Evolutionary conservation across 2,797 vertebrate species (phyloP), one percentile per base, ranked within the genome.

Genomic region (Ptychadena robeensis): DNA sequence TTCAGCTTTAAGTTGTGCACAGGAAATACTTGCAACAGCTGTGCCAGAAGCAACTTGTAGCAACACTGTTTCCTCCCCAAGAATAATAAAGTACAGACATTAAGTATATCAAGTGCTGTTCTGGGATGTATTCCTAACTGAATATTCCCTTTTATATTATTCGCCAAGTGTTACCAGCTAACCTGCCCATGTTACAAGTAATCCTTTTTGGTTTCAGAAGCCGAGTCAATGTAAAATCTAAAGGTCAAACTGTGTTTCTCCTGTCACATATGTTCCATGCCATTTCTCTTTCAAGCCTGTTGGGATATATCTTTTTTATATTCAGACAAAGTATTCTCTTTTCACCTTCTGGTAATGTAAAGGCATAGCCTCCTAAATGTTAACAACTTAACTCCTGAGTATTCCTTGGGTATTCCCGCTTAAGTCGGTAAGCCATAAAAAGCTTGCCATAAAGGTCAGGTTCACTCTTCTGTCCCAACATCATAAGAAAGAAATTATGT

Each of bases 281-380:
- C 12, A 25, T 28, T 37, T 69, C 34, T 40, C 14, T 44, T 2
- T 70, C 10, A 28, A 40, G 25, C 68, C 68, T 44, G 5, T 30
- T 70, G 35, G 37, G 68, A 70, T 3, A 4, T 70, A 38, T 70
- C 35, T 14, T 72, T 72, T 30, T 31, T 72, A 30, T 48, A 44
- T 32, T 44, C 40, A 25, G 22, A 66, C 18, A 18, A 64, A 30
- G 28, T 11, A 12, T 38, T 65, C 5, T 40, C 38, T 40, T 28
- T 77, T 77, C 22, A 66, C 59, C 38, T 77, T 77, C 64, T 48
- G 18, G 9, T 32, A 48, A 64, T 25, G 28, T 76, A 12, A 44
- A 40, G 25, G 3, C 6, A 53, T 32, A 25, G 38, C 38, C 40
- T 77, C 61, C 44, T 77, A 65, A 77, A 65, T 77, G 74, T 77